Conservation (phyloP, 2,797 vertebrate species). For the Arnoldichthys spilopterus region DNA sequence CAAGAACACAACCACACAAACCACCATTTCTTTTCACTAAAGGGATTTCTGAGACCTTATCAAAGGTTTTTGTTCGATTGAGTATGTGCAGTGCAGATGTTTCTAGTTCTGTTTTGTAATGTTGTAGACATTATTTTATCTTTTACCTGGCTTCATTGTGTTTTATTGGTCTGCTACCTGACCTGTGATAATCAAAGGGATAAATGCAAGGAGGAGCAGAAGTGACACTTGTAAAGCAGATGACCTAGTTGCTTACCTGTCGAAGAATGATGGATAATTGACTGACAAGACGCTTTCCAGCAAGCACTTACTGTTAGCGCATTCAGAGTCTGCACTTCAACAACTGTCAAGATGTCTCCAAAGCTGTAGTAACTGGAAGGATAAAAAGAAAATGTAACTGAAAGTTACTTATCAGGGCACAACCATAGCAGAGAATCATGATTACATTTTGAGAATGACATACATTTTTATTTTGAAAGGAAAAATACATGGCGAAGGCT, state of each 20-base stretch:
- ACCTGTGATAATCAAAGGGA: neutral
- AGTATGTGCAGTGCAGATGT: neutral
- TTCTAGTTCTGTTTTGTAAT: neutral
- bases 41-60: neutral
- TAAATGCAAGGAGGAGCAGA: neutral
- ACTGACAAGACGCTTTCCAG: slow-evolving; percentile 8
- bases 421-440: neutral
- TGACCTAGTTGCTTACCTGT: slow-evolving; percentile 23
- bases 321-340: slow-evolving; percentile 6
- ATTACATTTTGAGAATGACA: neutral
- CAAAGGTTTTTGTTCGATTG: slow-evolving; percentile 17
- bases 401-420: neutral
- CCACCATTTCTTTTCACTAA: slow-evolving; percentile 43
- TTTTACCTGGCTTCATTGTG: neutral
- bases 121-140: neutral
- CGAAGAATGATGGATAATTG: slow-evolving; percentile 17
- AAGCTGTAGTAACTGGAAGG: slow-evolving; percentile 2
- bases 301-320: neutral
- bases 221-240: slow-evolving; percentile 3
- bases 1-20: slow-evolving; percentile 29
- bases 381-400: slow-evolving; percentile 14
- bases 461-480: slow-evolving; percentile 23
- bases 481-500: slow-evolving; percentile 9
- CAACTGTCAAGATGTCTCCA: slow-evolving; percentile 5
- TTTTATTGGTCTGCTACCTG: neutral